Evolutionary conservation across 2,113 vertebrate genomes (phyloP).

Genomic region (Puffinus mauretanicus): DNA sequence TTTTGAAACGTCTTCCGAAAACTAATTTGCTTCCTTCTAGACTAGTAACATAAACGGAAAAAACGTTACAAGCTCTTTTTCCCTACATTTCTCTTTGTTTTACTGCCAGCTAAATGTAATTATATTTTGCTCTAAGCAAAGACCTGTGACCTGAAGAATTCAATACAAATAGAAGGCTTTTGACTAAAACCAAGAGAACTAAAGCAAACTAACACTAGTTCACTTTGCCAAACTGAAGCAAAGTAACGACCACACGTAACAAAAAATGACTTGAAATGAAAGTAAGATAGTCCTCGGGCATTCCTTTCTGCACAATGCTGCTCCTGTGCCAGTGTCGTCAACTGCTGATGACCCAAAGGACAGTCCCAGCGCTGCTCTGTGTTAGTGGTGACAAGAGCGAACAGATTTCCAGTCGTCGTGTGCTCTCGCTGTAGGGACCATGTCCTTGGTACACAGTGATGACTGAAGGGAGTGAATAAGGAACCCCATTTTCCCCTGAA

Average conservation of each 20-base stretch:
- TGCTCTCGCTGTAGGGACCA: background rate
- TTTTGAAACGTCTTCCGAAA: background rate
- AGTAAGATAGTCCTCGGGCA: background rate
- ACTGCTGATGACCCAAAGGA: background rate
- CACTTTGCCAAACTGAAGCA: background rate
- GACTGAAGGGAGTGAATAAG: background rate
- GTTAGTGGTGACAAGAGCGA: background rate
- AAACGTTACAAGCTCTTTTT: background rate
- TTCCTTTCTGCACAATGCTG: background rate
- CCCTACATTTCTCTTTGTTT: background rate
- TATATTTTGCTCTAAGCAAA: background rate
- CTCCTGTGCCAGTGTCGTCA: background rate
- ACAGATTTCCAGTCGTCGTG: accelerated
- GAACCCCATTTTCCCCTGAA: background rate
- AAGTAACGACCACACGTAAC: background rate
- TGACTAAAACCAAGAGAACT: background rate
- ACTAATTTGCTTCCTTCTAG: background rate
- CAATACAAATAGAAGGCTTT: background rate
- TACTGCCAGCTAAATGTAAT: background rate
- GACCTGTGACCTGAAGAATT: background rate
- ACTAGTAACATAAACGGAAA: background rate
- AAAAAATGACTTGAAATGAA: background rate
- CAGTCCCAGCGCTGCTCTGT: background rate
- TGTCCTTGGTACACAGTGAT: background rate
- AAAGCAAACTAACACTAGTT: background rate